Percentiles rank a stretch among this genome's conserved stretches.
These are phyloP conservation scores for Dallia pectoralis DNA, from an alignment of 2,797 vertebrate species.

Conservation along the genomic window DNA sequence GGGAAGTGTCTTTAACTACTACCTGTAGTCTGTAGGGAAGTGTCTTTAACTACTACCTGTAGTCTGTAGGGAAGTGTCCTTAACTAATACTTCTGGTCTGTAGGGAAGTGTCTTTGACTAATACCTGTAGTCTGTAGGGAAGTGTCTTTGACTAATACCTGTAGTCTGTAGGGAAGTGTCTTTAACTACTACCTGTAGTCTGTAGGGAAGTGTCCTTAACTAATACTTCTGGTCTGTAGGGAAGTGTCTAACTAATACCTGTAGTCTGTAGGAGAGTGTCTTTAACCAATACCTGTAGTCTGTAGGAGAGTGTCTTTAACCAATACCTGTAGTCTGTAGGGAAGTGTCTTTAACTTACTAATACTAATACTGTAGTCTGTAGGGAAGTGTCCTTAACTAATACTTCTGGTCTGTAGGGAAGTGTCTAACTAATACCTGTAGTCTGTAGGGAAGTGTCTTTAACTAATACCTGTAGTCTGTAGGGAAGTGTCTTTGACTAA, in stretches of 20 bases:
- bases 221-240: constrained; percentile 66
- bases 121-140: constrained; percentile 76
- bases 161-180: constrained; percentile 88
- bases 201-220: constrained; percentile 93
- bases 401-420: constrained; percentile 80
- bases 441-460: constrained; percentile 94
- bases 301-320: constrained; percentile 93
- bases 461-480: constrained; percentile 25
- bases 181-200: constrained; percentile 61
- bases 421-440: constrained; percentile 70
- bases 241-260: constrained; percentile 83
- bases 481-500: constrained; percentile 92
- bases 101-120: constrained; percentile 93
- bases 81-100: constrained; percentile 47
- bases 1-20: constrained; percentile 91
- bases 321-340: constrained; percentile 65
- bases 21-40: constrained; percentile 81
- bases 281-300: constrained; percentile 61
- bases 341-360: constrained; percentile 88
- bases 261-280: constrained; percentile 88
- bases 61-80: constrained; percentile 91
- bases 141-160: constrained; percentile 80
- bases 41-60: constrained; percentile 75
- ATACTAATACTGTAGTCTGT: constrained; percentile 31
- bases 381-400: constrained; percentile 92